Conservation (phyloP, 2,888 invertebrate species). For the Andrena haemorrhoa region DNA sequence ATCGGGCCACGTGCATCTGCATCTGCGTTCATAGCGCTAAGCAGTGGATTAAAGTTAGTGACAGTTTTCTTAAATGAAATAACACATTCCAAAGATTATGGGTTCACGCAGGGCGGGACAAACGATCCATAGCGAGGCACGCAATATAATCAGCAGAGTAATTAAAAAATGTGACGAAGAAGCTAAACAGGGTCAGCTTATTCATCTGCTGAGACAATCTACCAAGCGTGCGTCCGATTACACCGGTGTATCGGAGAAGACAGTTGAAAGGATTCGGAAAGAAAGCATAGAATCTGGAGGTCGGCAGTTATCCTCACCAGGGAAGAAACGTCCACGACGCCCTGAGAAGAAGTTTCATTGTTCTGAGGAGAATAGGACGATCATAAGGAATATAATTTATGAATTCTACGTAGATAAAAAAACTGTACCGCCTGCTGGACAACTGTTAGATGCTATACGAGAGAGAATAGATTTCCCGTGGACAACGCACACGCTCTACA, state of each 20-base stretch:
- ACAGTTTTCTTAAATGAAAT: no score
- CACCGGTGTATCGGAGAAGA: background rate
- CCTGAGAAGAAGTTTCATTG: no score
- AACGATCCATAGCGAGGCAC: background rate
- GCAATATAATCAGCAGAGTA: slow-evolving; percentile 1
- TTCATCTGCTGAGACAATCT: background rate
- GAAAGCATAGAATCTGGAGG: background rate
- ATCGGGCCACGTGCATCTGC: no score
- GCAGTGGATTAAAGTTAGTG: no score
- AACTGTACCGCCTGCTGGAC: no score
- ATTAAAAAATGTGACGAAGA: background rate
- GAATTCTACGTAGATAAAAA: no score
- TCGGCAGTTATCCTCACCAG: background rate
- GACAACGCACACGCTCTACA: no score
- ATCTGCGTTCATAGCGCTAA: no score
- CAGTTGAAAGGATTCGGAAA: background rate
- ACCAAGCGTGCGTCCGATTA: slow-evolving; percentile 1
- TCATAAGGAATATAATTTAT: no score
- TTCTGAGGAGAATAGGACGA: no score
- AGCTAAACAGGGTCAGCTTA: background rate
- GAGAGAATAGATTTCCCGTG: no score
- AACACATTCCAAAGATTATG: background rate
- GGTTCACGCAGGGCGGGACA: background rate
- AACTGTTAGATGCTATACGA: no score
- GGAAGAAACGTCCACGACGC: background rate